phyloP scores from a whole-genome alignment of 2,888 invertebrate genomes.

The Suillia variegata region DNA sequence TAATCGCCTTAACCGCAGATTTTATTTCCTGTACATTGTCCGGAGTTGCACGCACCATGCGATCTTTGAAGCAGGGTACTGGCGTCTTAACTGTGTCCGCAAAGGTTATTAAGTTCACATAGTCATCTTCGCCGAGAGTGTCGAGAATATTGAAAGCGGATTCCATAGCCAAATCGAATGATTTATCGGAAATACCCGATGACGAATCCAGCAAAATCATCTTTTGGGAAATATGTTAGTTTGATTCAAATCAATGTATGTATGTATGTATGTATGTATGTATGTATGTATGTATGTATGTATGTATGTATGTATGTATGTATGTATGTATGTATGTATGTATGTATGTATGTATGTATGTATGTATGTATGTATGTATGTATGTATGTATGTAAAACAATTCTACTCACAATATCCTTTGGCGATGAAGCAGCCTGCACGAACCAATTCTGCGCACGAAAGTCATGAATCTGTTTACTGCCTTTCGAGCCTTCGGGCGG shows the following conservation, averaged over 20 bases:
- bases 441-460: conserved; percentile 93
- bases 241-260: background rate
- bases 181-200: conserved; percentile 84
- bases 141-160: conserved; percentile 90
- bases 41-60: conserved; percentile 83
- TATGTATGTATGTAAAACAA: background rate
- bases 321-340: too few species aligned
- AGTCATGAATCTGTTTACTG: conserved; percentile 88
- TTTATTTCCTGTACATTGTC: conserved; percentile 83
- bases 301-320: too few species aligned
- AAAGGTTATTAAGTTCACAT: conserved; percentile 92
- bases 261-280: too few species aligned
- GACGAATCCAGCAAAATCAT: conserved; percentile 88
- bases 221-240: conserved; percentile 31
- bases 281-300: too few species aligned
- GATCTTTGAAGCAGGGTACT: conserved; percentile 88
- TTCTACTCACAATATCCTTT: conserved; percentile 80
- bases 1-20: conserved; percentile 74
- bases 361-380: background rate
- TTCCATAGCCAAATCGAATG: conserved; percentile 83
- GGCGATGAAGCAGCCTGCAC: conserved; percentile 96
- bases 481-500: conserved; percentile 80
- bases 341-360: too few species aligned
- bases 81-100: conserved; percentile 82
- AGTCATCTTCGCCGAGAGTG: conserved; percentile 95